Evolutionary conservation across 1,140 invertebrate genomes (phyloP).

Genomic region (Trachelipus rathkii): DNA sequence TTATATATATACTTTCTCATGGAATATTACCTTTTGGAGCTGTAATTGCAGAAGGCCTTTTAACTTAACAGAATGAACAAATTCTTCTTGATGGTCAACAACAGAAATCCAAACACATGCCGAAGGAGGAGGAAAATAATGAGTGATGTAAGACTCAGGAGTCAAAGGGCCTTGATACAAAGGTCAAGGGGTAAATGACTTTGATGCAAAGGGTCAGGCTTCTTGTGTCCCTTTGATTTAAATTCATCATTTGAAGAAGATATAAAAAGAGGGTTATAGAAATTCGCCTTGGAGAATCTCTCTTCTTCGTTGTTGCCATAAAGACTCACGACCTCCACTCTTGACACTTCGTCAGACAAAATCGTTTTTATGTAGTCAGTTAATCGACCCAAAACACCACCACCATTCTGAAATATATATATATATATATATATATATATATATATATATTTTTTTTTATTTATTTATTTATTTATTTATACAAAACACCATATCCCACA

Average conservation of each 20-base stretch:
- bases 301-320: conserved; percentile 14
- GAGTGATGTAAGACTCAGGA: neutral
- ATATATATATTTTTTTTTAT: too few species aligned
- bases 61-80: conserved; percentile 20
- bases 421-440: too few species aligned
- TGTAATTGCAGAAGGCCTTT: conserved; percentile 25
- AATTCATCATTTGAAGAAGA: too few species aligned
- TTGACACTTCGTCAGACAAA: neutral
- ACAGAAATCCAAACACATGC: conserved; percentile 23
- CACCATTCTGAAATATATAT: conserved; percentile 12
- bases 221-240: too few species aligned
- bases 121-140: neutral
- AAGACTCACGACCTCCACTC: conserved; percentile 27
- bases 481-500: too few species aligned
- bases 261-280: too few species aligned
- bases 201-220: too few species aligned
- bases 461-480: too few species aligned
- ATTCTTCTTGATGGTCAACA: neutral
- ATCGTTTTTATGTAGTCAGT: neutral
- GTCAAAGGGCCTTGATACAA: too few species aligned
- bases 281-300: too few species aligned
- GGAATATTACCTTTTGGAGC: conserved; percentile 15
- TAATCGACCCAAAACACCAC: conserved; percentile 6
- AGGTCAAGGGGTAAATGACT: too few species aligned
- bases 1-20: too few species aligned